Conservation (phyloP, 1,140 invertebrate species). For the Zaprionus ghesquierei region DNA sequence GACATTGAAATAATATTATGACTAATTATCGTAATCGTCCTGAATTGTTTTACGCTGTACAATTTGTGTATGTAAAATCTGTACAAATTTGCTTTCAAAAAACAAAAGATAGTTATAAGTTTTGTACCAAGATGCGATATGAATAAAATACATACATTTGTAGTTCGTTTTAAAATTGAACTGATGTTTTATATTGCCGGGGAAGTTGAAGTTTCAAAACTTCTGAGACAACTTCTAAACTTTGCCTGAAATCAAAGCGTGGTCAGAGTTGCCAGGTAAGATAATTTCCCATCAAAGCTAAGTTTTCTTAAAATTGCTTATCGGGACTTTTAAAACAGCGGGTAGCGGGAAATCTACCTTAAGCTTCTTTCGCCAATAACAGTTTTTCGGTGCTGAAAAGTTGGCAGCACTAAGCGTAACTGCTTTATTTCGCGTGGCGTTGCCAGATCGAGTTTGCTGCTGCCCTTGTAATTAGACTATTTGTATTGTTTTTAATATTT, state of each 20-base stretch:
- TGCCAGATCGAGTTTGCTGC: background rate
- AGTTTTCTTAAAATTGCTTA: too few species aligned
- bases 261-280: too few species aligned
- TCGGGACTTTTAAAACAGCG: too few species aligned
- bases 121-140: conserved; percentile 56
- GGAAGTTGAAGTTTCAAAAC: too few species aligned
- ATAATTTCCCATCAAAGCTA: too few species aligned
- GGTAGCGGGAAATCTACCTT: too few species aligned
- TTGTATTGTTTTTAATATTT: too few species aligned
- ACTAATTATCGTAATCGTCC: conserved; percentile 21
- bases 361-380: too few species aligned
- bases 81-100: conserved; percentile 59
- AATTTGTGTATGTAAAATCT: conserved; percentile 53
- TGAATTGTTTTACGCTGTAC: conserved; percentile 26
- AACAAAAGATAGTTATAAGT: conserved; percentile 53
- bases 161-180: conserved; percentile 37
- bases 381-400: too few species aligned
- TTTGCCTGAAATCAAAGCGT: too few species aligned
- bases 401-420: background rate
- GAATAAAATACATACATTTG: conserved; percentile 57
- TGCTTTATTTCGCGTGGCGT: background rate
- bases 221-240: too few species aligned
- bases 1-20: conserved; percentile 76
- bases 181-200: background rate
- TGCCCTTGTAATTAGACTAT: background rate